phyloP scores from a whole-genome alignment of 1,140 invertebrate species.

The Heliconius congener region DNA sequence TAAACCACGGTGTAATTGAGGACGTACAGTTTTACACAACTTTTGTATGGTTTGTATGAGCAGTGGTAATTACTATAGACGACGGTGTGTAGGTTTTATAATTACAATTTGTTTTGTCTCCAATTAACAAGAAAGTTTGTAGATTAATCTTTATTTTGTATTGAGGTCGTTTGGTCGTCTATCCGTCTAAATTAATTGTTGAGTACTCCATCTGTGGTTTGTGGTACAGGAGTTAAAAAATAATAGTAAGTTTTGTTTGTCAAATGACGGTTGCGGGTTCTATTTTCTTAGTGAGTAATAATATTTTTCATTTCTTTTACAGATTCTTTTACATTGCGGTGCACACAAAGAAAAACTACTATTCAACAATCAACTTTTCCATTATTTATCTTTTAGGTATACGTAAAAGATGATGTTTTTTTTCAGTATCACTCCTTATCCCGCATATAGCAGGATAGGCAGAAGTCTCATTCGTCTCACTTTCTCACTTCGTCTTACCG shows the following conservation, averaged over 20 bases:
- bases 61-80: slow-evolving; percentile 27
- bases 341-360: too few relatives aligned
- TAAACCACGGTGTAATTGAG: slow-evolving; percentile 42
- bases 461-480: too few relatives aligned
- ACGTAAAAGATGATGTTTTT: too few relatives aligned
- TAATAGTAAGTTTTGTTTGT: not conserved
- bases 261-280: not conserved
- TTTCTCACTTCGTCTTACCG: too few relatives aligned
- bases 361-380: too few relatives aligned
- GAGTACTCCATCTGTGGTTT: not conserved
- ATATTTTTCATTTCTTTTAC: too few relatives aligned
- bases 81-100: slow-evolving; percentile 21
- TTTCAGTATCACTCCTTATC: too few relatives aligned
- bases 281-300: too few relatives aligned
- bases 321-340: too few relatives aligned
- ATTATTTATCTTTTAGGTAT: too few relatives aligned
- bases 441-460: too few relatives aligned
- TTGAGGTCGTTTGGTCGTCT: not conserved
- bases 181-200: not conserved
- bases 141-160: slow-evolving; percentile 8
- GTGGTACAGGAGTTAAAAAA: not conserved
- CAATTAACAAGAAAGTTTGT: slow-evolving; percentile 1
- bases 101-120: slow-evolving; percentile 1
- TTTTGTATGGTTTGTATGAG: slow-evolving; percentile 21
- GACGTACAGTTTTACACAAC: slow-evolving; percentile 8